Conservation (phyloP, 1,140 invertebrate genomes). For the Notospermus geniculatus region DNA sequence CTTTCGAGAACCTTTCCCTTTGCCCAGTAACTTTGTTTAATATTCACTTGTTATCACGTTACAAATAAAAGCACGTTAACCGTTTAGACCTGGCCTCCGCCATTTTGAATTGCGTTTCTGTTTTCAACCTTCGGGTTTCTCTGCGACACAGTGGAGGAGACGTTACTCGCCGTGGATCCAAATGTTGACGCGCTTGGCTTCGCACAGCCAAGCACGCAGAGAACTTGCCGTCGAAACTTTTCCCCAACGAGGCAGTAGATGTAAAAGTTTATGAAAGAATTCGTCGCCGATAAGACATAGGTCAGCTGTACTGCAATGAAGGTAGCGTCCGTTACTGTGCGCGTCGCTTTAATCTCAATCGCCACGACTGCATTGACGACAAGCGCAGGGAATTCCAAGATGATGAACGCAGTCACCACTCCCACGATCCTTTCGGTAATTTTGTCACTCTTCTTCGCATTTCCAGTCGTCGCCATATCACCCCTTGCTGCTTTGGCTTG, state of each 20-base stretch:
- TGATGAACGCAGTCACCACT: background rate
- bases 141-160: no score
- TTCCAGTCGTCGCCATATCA: background rate
- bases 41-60: no score
- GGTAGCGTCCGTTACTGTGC: background rate
- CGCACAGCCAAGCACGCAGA: no score
- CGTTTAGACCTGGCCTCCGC: no score
- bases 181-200: no score
- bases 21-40: no score
- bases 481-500: background rate
- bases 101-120: no score
- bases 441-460: background rate
- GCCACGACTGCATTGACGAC: background rate
- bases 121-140: no score
- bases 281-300: conserved; percentile 1
- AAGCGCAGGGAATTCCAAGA: background rate
- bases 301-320: background rate
- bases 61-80: no score
- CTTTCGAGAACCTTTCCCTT: no score
- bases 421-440: background rate
- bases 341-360: background rate
- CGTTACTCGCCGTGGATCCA: no score
- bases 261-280: conserved; percentile 2
- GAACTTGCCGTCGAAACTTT: conserved; percentile 1
- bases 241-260: conserved; percentile 4